Evolutionary conservation across 2,797 vertebrate species (phyloP).

Genomic region (Ctenosaura bakeri): DNA sequence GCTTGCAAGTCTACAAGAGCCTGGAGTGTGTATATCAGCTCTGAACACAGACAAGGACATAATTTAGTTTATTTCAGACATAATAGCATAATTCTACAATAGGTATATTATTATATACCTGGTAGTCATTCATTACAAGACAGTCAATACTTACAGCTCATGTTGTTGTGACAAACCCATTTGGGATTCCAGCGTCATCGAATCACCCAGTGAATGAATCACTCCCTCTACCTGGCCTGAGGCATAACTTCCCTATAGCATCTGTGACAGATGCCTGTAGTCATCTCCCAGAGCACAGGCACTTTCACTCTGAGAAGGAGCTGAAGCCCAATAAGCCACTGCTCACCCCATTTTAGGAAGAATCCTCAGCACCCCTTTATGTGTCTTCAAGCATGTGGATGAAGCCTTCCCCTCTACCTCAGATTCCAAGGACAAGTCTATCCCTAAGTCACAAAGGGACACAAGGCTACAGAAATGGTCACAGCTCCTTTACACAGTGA

Average conservation of each 20-base stretch:
- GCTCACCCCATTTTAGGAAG: neutral
- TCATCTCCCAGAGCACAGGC: neutral
- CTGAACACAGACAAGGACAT: neutral
- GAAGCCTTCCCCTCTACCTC: neutral
- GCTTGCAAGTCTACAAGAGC: slow-evolving; percentile 8
- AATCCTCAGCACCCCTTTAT: neutral
- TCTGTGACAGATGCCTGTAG: neutral
- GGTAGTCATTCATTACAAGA: neutral
- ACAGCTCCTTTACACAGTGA: neutral
- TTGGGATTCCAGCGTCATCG: neutral
- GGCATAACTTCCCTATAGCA: neutral
- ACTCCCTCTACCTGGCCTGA: neutral
- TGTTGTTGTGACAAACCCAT: neutral
- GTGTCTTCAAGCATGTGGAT: neutral
- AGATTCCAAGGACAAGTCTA: neutral
- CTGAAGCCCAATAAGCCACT: neutral
- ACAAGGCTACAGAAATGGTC: neutral
- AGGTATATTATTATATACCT: neutral
- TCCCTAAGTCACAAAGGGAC: neutral
- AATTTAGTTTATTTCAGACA: neutral
- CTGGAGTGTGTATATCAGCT: neutral
- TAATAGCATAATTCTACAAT: slow-evolving; percentile 8
- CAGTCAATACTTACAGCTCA: neutral
- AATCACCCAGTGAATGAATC: neutral
- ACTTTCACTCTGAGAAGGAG: neutral